Evolutionary conservation across 53 echinoderm and acorn worm species (phyloP).

Genomic region (Antedon mediterranea): DNA sequence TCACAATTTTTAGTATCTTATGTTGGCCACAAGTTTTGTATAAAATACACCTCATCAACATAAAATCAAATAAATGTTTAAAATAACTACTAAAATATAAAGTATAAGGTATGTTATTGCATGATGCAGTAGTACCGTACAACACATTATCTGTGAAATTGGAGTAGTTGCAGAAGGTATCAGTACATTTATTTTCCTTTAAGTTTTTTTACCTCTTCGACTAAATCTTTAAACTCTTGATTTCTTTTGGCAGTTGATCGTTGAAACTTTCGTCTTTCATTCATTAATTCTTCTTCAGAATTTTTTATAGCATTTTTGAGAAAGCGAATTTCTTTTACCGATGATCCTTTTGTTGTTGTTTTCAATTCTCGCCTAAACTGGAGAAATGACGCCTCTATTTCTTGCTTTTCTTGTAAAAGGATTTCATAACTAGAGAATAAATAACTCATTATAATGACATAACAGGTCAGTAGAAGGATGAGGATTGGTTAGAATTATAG

Average conservation of each 20-base stretch:
- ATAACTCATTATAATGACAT: not conserved
- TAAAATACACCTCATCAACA: no score
- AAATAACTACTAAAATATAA: no score
- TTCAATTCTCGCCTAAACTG: constrained; percentile 81
- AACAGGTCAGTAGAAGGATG: no score
- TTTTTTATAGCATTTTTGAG: constrained; percentile 65
- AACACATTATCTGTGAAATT: no score
- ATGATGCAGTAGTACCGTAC: no score
- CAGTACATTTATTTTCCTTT: no score
- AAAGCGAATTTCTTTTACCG: constrained; percentile 80
- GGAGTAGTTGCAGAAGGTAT: no score
- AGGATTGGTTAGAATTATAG: no score
- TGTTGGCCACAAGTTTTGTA: no score
- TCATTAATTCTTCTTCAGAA: constrained; percentile 73
- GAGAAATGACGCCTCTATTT: constrained; percentile 67
- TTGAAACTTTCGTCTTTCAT: constrained; percentile 61
- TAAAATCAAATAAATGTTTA: no score
- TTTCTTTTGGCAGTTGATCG: constrained; percentile 62
- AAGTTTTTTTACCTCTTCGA: constrained; percentile 56
- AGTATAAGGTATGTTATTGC: no score
- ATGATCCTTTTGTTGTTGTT: constrained; percentile 74
- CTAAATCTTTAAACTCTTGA: constrained; percentile 56
- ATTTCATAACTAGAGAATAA: constrained; percentile 66
- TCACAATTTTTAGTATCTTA: no score
- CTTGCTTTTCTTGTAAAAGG: constrained; percentile 55